These are phyloP conservation scores for Willisornis vidua DNA, from an alignment of 2,113 vertebrate species.

Conservation along the genomic window DNA sequence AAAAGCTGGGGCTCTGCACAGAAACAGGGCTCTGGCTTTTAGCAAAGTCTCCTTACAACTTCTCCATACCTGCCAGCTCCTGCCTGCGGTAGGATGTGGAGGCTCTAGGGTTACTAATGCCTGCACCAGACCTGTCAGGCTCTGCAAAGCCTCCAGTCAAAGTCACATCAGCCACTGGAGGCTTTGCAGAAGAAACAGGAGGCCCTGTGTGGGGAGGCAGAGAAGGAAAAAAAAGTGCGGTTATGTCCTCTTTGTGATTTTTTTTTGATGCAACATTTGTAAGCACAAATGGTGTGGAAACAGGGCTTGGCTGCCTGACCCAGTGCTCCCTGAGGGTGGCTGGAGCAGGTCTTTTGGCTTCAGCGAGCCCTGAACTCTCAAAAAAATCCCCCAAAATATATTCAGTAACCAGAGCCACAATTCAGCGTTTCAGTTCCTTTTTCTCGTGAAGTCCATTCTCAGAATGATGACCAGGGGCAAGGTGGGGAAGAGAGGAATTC, in stretches of 20 bases:
- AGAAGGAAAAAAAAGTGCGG: neutral
- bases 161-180: neutral
- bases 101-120: slow-evolving; percentile 51
- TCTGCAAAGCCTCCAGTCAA: neutral
- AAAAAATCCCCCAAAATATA: neutral
- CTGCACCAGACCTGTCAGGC: neutral
- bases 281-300: neutral
- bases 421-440: neutral
- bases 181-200: neutral
- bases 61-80: neutral
- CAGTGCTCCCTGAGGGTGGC: neutral
- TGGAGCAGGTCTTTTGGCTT: neutral
- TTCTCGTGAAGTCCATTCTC: neutral
- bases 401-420: neutral
- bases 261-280: neutral
- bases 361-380: neutral
- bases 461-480: neutral
- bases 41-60: neutral
- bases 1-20: neutral
- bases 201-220: neutral
- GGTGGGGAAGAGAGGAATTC: neutral
- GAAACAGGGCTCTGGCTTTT: neutral
- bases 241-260: rapidly evolving
- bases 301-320: neutral
- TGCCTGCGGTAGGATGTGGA: slow-evolving; percentile 7